These are phyloP conservation scores for Metopolophium dirhodum DNA, from an alignment of 1,140 invertebrate species.

Conservation along the genomic window DNA sequence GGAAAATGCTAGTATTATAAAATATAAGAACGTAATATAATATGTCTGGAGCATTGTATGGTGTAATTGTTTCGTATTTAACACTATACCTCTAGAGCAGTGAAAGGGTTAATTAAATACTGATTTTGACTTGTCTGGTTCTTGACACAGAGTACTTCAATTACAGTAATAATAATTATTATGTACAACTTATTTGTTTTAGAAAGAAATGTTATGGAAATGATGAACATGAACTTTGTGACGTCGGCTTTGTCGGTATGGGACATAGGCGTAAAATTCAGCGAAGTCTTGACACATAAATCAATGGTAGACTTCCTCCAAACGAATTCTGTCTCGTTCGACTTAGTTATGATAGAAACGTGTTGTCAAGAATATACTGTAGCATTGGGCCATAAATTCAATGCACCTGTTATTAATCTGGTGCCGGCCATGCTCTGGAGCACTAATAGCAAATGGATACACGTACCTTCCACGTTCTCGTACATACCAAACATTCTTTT, in stretches of 20 bases:
- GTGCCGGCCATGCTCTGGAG: background rate
- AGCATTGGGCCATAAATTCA: constrained; percentile 61
- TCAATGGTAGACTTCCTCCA: constrained; percentile 37
- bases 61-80: too few relatives aligned
- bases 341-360: constrained; percentile 61
- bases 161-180: background rate
- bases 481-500: constrained; percentile 68
- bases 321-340: constrained; percentile 58
- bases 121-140: background rate
- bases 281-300: background rate
- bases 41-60: too few relatives aligned
- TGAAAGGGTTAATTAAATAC: background rate
- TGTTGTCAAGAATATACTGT: constrained; percentile 62
- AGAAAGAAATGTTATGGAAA: constrained; percentile 24
- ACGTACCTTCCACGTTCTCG: constrained; percentile 58
- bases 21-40: too few relatives aligned
- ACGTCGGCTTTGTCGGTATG: background rate
- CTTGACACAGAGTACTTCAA: background rate
- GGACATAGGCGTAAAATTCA: background rate
- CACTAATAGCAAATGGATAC: constrained; percentile 24
- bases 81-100: too few relatives aligned
- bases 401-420: constrained; percentile 60
- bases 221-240: background rate
- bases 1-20: too few relatives aligned
- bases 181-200: background rate